These are phyloP conservation scores for Pelmatolapia mariae DNA, from an alignment of 2,113 vertebrate genomes.

Conservation along the genomic window DNA sequence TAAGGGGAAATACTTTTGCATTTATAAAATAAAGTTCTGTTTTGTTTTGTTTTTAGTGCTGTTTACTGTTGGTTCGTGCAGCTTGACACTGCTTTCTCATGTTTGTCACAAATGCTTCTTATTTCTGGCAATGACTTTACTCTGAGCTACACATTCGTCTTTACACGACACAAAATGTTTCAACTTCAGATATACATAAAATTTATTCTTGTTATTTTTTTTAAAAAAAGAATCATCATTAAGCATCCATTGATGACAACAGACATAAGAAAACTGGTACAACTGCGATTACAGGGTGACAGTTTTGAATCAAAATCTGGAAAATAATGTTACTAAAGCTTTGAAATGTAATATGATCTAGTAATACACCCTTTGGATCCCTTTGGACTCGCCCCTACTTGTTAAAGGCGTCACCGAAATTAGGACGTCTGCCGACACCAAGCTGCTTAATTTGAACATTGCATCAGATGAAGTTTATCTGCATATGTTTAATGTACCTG, in stretches of 20 bases:
- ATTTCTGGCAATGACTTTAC: not conserved
- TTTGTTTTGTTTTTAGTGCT: not conserved
- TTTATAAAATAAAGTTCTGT: constrained; percentile 51
- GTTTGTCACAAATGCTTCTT: not conserved
- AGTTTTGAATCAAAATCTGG: not conserved
- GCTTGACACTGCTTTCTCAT: not conserved
- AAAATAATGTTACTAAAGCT: not conserved
- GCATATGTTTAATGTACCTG: not conserved
- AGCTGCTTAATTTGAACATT: not conserved
- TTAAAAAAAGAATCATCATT: not conserved
- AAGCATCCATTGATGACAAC: not conserved
- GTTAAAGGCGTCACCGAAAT: not conserved
- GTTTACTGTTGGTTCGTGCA: not conserved
- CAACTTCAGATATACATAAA: not conserved
- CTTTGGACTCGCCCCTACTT: not conserved
- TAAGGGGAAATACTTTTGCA: constrained; percentile 31
- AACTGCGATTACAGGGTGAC: not conserved
- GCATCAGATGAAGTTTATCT: not conserved
- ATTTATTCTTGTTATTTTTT: not conserved
- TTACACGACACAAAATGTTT: not conserved
- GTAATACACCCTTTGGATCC: not conserved
- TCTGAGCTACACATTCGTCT: not conserved
- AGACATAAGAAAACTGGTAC: not conserved
- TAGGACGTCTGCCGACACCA: not conserved
- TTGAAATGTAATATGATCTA: not conserved